phyloP scores from a whole-genome alignment of 2,797 vertebrate species.

The Acanthurus tractus region DNA sequence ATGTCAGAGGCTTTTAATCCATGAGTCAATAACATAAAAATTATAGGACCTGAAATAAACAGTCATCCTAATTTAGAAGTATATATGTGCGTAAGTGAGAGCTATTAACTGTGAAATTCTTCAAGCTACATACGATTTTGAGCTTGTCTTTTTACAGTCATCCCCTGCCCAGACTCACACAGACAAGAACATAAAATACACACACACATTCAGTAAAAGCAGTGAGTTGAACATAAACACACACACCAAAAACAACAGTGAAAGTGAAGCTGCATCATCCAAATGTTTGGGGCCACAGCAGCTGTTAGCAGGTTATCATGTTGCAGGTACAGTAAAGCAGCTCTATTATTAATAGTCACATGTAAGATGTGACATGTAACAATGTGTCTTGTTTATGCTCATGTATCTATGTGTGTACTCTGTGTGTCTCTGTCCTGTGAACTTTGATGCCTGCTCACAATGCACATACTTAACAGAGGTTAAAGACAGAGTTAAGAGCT shows the following conservation, averaged over 20 bases:
- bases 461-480: slow-evolving; percentile 45
- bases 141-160: neutral
- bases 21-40: neutral
- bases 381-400: neutral
- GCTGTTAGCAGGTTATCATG: slow-evolving; percentile 58
- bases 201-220: slow-evolving; percentile 3
- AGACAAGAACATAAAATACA: neutral
- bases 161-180: neutral
- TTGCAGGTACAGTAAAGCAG: slow-evolving; percentile 25
- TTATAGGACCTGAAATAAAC: neutral
- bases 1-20: neutral
- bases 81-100: neutral
- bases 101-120: neutral
- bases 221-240: neutral
- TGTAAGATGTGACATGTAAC: neutral
- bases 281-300: slow-evolving; percentile 46
- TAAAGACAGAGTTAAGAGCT: slow-evolving; percentile 35
- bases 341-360: slow-evolving; percentile 56
- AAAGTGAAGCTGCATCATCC: slow-evolving; percentile 26
- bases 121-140: neutral
- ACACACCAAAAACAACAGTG: neutral
- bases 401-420: slow-evolving; percentile 17
- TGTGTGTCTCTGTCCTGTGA: slow-evolving; percentile 15
- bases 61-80: neutral
- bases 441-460: slow-evolving; percentile 47